Evolutionary conservation across 2,113 vertebrate genomes (phyloP).

Genomic region (Orcinus orca): DNA sequence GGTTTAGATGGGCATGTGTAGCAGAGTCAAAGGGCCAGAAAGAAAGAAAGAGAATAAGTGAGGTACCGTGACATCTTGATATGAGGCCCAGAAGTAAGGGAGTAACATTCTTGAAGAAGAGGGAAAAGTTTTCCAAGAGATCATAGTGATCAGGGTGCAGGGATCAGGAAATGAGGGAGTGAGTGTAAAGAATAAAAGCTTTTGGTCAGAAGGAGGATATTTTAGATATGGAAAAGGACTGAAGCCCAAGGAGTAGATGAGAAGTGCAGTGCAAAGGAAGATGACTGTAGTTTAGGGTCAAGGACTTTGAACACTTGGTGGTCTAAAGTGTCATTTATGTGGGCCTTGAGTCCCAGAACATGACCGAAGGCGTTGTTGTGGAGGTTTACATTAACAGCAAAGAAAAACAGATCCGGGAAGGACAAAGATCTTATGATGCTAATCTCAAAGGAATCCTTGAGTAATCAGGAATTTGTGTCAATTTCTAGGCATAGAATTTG

Average conservation of each 20-base stretch:
- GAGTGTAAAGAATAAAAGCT: not conserved
- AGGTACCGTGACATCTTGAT: not conserved
- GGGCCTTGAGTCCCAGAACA: not conserved
- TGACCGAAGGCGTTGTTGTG: accelerated
- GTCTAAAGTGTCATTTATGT: not conserved
- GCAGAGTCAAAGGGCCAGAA: not conserved
- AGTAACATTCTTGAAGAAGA: not conserved
- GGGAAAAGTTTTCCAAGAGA: not conserved
- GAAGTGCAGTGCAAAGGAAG: not conserved
- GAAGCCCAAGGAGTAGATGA: not conserved
- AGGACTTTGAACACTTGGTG: too few relatives aligned
- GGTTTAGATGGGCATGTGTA: not conserved
- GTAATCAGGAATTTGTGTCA: not conserved
- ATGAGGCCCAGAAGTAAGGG: not conserved
- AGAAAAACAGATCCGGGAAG: not conserved
- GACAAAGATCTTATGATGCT: not conserved
- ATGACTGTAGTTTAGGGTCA: not conserved
- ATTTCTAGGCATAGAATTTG: not conserved
- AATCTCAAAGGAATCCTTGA: not conserved
- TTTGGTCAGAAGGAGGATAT: not conserved
- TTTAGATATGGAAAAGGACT: not conserved
- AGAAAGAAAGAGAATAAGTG: not conserved
- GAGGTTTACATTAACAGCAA: not conserved
- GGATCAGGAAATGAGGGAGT: not conserved
- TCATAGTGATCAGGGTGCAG: not conserved